Conservation (phyloP, 64 coral and sea anemone species). For the Pocillopora damicornis region DNA sequence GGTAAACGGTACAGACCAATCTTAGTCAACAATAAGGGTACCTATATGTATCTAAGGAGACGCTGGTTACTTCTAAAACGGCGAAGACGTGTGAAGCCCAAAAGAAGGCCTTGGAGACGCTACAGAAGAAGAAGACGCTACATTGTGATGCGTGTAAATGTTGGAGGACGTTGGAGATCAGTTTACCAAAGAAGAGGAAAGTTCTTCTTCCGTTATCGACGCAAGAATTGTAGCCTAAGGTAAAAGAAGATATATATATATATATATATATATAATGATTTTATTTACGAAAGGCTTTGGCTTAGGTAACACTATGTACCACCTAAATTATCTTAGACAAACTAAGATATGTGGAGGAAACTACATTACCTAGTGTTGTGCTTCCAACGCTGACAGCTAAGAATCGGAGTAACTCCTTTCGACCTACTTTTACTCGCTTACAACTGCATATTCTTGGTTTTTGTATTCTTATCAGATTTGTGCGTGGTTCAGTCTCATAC, state of each 20-base stretch:
- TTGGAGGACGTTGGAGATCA: not conserved
- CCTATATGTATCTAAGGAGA: not conserved
- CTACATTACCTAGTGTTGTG: no score
- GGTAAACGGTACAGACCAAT: not conserved
- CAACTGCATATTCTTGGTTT: not conserved
- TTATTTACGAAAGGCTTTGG: not conserved
- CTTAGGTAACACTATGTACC: not conserved
- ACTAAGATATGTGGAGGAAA: no score
- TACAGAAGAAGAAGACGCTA: conserved; percentile 4
- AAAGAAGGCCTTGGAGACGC: not conserved
- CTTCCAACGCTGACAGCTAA: no score
- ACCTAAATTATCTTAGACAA: no score
- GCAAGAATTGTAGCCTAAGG: not conserved
- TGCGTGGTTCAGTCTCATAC: not conserved
- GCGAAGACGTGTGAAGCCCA: not conserved
- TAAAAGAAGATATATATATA: not conserved
- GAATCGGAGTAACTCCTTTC: not conserved
- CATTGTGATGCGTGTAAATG: conserved; percentile 15
- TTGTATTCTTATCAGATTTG: not conserved
- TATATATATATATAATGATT: not conserved
- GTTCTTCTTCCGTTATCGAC: conserved; percentile 19
- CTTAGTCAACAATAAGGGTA: not conserved
- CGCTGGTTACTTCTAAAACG: not conserved
- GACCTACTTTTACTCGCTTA: not conserved
- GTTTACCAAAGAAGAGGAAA: not conserved